These are phyloP conservation scores for Helicolenus hilgendorfi DNA, from an alignment of 2,797 vertebrate genomes.

Conservation along the genomic window DNA sequence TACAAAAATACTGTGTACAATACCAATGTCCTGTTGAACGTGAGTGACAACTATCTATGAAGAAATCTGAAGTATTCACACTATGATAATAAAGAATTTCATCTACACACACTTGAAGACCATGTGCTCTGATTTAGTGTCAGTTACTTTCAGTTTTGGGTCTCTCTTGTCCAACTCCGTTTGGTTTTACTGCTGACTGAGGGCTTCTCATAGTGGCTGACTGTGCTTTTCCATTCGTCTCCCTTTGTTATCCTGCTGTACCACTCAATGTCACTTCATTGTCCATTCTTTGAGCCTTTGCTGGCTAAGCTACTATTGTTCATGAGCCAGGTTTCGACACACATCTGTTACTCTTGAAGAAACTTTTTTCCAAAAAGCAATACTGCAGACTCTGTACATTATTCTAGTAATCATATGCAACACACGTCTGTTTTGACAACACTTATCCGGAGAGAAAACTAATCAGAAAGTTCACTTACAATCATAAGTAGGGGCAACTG, in stretches of 20 bases:
- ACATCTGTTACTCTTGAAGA: not conserved
- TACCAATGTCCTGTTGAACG: conserved; percentile 91
- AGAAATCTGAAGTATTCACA: conserved; percentile 92
- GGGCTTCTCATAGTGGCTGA: conserved; percentile 31
- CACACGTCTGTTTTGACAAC: not conserved
- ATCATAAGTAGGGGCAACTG: not conserved
- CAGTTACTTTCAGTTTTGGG: not conserved
- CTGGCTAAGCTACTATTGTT: not conserved
- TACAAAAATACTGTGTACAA: conserved; percentile 89
- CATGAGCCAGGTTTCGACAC: not conserved
- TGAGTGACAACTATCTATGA: conserved; percentile 90
- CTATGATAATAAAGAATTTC: conserved; percentile 92
- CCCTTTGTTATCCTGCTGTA: conserved; percentile 24
- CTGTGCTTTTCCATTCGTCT: conserved; percentile 18
- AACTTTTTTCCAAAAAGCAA: not conserved
- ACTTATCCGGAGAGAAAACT: not conserved
- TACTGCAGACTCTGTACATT: not conserved
- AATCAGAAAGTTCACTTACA: not conserved
- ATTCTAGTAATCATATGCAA: not conserved
- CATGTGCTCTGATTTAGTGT: conserved; percentile 19
- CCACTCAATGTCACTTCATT: conserved; percentile 1
- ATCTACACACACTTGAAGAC: conserved; percentile 85
- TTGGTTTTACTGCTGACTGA: conserved; percentile 47
- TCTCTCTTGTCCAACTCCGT: not conserved
- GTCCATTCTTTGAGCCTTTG: conserved; percentile 33